A percentile compares a stretch with the other conserved stretches of the same genome.
Conservation (phyloP, 2,797 vertebrate species). For the Oreochromis grahami region DNA sequence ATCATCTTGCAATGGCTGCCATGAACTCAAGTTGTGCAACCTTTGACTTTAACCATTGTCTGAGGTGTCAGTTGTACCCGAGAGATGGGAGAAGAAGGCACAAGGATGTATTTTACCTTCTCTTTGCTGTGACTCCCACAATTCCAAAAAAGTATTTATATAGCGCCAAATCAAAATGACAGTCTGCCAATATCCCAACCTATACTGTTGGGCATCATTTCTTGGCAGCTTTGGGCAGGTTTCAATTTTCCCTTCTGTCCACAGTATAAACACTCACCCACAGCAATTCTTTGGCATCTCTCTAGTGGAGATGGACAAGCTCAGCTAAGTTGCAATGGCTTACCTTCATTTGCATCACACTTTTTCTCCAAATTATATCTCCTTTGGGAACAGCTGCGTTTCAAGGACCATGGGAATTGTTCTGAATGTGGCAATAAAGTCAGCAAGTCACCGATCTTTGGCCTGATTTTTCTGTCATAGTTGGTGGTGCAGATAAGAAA, state of each 20-base stretch:
- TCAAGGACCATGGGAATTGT: no score
- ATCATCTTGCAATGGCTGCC: neutral
- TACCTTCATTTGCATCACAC: neutral
- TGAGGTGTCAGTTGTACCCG: neutral
- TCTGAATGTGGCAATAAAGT: neutral
- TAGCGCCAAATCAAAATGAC: neutral
- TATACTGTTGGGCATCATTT: neutral
- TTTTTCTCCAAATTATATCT: neutral
- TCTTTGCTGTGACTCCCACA: neutral
- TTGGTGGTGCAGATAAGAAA: neutral
- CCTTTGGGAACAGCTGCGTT: no score
- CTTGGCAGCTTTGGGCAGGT: neutral
- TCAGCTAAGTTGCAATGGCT: fast-evolving
- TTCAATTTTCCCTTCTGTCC: neutral
- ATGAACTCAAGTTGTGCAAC: fast-evolving
- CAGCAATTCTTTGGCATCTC: neutral
- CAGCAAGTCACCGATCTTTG: neutral
- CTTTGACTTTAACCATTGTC: neutral
- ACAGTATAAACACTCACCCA: neutral
- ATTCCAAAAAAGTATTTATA: neutral
- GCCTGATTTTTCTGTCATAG: neutral
- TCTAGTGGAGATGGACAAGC: neutral
- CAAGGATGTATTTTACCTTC: neutral
- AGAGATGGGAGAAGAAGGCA: neutral
- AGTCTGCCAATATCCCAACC: fast-evolving